phyloP scores from a whole-genome alignment of 2,888 invertebrate genomes.

The Ceramica pisi region DNA sequence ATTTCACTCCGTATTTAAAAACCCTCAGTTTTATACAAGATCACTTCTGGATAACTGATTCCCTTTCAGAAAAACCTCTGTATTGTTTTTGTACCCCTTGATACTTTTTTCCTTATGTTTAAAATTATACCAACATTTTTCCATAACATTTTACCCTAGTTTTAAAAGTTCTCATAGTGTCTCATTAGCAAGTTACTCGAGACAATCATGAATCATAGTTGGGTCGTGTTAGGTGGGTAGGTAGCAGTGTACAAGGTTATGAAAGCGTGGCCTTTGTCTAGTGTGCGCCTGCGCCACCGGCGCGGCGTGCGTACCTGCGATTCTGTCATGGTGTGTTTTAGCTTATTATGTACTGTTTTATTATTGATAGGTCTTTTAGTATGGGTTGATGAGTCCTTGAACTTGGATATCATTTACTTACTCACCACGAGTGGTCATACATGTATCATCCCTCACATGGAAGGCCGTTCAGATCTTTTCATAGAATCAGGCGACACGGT shows the following conservation, averaged over 20 bases:
- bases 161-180: conserved; percentile 29
- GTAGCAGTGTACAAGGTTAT: conserved; percentile 74
- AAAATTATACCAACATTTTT: background rate
- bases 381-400: background rate
- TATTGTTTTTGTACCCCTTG: background rate
- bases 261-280: conserved; percentile 80
- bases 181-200: conserved; percentile 47
- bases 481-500: no score
- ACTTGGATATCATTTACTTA: background rate
- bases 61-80: background rate
- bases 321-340: conserved; percentile 58
- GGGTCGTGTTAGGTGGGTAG: conserved; percentile 70
- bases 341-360: background rate
- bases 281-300: conserved; percentile 66
- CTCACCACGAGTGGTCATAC: background rate
- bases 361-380: background rate
- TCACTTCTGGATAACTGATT: background rate
- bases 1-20: no score
- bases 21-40: no score
- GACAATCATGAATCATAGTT: conserved; percentile 71
- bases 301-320: conserved; percentile 67
- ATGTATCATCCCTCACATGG: no score
- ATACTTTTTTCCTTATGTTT: background rate
- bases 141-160: conserved; percentile 6
- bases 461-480: no score